Conservation (phyloP, 2,797 vertebrate species). For the Anguilla anguilla region DNA sequence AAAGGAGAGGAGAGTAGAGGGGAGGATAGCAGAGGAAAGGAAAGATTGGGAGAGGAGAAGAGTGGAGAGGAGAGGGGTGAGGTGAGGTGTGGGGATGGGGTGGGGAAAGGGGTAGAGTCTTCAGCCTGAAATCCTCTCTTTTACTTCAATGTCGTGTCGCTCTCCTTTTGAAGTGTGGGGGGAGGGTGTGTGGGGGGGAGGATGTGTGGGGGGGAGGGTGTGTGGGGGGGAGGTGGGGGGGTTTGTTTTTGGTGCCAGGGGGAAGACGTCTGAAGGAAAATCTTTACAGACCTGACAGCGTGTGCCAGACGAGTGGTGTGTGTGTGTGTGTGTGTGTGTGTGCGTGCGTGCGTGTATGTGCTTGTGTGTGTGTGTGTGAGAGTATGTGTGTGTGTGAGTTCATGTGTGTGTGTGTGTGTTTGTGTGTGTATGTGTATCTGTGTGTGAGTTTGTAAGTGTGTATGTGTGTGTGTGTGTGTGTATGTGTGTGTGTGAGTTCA, state of each 20-base stretch:
- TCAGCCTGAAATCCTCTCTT: conserved; percentile 68
- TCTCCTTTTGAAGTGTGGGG: conserved; percentile 72
- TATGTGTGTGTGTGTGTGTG: background rate
- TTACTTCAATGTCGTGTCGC: conserved; percentile 72
- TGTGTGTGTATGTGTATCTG: too few relatives aligned
- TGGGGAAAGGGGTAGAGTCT: conserved; percentile 56
- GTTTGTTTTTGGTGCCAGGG: conserved; percentile 69
- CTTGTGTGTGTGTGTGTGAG: too few relatives aligned
- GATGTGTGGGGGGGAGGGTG: background rate
- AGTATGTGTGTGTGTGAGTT: too few relatives aligned
- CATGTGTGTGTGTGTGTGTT: too few relatives aligned
- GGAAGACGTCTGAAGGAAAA: conserved; percentile 75
- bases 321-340: background rate
- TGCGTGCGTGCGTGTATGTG: too few relatives aligned
- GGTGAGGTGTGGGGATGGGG: conserved; percentile 46
- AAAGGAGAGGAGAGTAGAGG: too few relatives aligned
- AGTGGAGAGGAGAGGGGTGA: conserved; percentile 50
- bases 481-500: too few relatives aligned
- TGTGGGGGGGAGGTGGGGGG: conserved; percentile 49
- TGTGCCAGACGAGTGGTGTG: background rate
- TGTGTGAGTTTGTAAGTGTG: conserved; percentile 34
- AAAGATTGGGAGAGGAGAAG: conserved; percentile 30
- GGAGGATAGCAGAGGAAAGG: too few relatives aligned
- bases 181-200: conserved; percentile 37
- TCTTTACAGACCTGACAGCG: conserved; percentile 68